Base-by-base conservation (phyloP, 2,113 vertebrate species). In the Cheilinus undulatus region DNA sequence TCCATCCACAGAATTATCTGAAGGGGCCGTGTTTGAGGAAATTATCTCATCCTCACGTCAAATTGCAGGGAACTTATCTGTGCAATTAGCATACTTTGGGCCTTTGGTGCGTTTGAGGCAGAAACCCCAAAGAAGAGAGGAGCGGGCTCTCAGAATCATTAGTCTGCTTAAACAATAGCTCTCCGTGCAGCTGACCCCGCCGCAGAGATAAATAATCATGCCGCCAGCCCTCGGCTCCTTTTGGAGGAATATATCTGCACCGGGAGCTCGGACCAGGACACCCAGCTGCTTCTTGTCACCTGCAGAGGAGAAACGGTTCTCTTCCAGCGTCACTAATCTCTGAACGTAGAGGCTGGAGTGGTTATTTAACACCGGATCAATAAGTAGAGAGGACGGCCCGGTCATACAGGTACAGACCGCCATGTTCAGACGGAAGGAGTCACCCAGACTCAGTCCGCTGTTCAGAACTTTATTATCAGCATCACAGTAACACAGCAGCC, bases 1-100 rank as follows among this genome's bases (percentile, higher is more conserved):
- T 93, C 88, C 86, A 91, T 66, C 70, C 75, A 80, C 78, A 88
- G 84, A 86, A 92, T 91, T 89, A 92, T 92, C 83, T 92, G 86
- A 90, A 92, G 91, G 83, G 84, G 68, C 57, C 50, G 50, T 76
- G 86, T 92, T 89, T 62, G 82, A 90, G 88, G 74, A 88, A 90
- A 91, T 90, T 78, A 91, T 84, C 82, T 86, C 83, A 83, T 88
- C 85, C 86, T 84, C 82, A 85, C 48, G 80, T 75, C 63, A 90
- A 91, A 90, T 90, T 88, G 76, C 85, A 60, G 66, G 51, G 80
- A 84, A 89, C 77, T 83, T 85, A 76, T 81, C 77, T 62, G 62
- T 58, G 78, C 76, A 83, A 90, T 91, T 91, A 84, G 80, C 82
- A 85, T 85, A 86, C 80, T 83, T 85, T 54, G 70, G 82, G 78